Conservation (phyloP, 2,797 vertebrate species). For the Jordanella pulchra region DNA sequence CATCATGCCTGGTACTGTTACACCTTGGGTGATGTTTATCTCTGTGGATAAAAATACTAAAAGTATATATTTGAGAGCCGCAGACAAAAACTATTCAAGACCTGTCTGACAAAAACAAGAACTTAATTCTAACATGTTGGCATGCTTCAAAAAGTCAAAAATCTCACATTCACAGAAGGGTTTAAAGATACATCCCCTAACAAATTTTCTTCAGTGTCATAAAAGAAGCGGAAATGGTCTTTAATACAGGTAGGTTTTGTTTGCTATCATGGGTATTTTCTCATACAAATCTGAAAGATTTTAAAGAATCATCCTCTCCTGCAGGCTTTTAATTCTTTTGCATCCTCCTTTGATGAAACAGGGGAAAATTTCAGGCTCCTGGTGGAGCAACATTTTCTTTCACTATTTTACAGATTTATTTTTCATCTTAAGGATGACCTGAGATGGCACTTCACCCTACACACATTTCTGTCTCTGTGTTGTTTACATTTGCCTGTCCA, state of each 20-base stretch:
- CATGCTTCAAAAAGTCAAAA: constrained; percentile 19
- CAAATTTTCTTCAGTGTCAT: constrained; percentile 54
- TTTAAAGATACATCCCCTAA: constrained; percentile 51
- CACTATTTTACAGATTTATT: constrained; percentile 25
- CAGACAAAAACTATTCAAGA: constrained; percentile 4
- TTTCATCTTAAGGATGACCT: constrained; percentile 21
- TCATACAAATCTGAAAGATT: constrained; percentile 65
- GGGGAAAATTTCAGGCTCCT: constrained; percentile 25
- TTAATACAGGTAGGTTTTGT: constrained; percentile 71
- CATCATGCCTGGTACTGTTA: too few species aligned
- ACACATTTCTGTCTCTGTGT: constrained; percentile 5
- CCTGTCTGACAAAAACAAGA: constrained; percentile 8
- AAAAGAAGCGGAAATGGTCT: constrained; percentile 68
- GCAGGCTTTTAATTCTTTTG: constrained; percentile 54
- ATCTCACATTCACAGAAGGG: constrained; percentile 41
- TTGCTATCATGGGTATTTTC: constrained; percentile 57
- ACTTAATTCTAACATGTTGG: constrained; percentile 2
- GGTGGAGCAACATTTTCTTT: background rate
- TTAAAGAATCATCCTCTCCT: constrained; percentile 45
- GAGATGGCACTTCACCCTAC: constrained; percentile 14
- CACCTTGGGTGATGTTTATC: constrained; percentile 1
- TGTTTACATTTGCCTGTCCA: constrained; percentile 7
- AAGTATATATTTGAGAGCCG: constrained; percentile 5
- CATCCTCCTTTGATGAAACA: constrained; percentile 51
- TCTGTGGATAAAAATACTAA: background rate